These are phyloP conservation scores for Subanguina moxae DNA, from an alignment of 1,140 invertebrate species.

Conservation along the genomic window DNA sequence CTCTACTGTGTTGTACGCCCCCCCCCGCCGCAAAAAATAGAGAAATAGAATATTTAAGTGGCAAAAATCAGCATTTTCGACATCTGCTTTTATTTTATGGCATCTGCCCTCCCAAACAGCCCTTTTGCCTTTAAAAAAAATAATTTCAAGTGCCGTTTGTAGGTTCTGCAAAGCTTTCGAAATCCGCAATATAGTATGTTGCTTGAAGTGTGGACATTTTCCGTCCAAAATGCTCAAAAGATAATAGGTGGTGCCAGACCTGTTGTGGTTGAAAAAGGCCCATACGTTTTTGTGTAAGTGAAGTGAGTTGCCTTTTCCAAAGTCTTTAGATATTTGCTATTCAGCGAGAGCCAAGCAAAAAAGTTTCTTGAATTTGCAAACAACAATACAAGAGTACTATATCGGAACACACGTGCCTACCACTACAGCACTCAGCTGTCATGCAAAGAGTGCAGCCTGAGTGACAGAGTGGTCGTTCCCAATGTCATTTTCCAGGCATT, in stretches of 20 bases:
- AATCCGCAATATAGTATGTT: conserved; percentile 40
- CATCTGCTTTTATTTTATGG: too few species aligned
- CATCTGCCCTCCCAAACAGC: too few species aligned
- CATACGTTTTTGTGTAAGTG: conserved; percentile 50
- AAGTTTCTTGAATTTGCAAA: conserved; percentile 5
- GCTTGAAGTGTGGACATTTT: conserved; percentile 42
- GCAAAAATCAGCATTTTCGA: too few species aligned
- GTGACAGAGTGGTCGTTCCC: conserved; percentile 47
- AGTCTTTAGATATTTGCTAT: conserved; percentile 1
- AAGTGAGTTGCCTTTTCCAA: neutral
- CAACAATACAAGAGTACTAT: conserved; percentile 16
- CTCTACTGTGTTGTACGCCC: too few species aligned
- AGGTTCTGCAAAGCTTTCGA: conserved; percentile 9
- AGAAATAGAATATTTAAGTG: too few species aligned
- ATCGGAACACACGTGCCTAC: conserved; percentile 46
- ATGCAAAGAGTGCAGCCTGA: conserved; percentile 41
- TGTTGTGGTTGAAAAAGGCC: conserved; percentile 47
- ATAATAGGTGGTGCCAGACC: conserved; percentile 49
- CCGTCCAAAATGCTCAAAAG: conserved; percentile 44
- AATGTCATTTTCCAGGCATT: conserved; percentile 52
- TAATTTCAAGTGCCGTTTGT: too few species aligned
- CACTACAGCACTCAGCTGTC: conserved; percentile 41
- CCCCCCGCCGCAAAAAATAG: too few species aligned
- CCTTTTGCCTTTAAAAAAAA: too few species aligned
- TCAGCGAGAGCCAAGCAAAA: conserved; percentile 12